phyloP scores from a whole-genome alignment of 64 coral and sea anemone genomes.

The Platygyra sinensis region DNA sequence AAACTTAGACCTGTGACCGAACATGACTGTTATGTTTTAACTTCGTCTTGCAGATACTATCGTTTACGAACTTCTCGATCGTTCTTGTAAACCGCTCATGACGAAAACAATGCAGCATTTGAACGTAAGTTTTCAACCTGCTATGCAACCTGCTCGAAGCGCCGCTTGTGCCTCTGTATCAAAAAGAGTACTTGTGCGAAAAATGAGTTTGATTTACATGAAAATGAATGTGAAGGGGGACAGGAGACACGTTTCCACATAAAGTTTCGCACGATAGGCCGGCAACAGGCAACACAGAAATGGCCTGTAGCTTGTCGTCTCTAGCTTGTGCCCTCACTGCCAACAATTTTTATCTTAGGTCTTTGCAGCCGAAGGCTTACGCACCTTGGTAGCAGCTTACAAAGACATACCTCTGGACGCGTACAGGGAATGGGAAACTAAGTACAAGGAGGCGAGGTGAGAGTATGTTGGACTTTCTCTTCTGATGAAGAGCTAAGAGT shows the following conservation, averaged over 20 bases:
- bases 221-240: too few species aligned
- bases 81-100: conserved; percentile 78
- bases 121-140: conserved; percentile 64
- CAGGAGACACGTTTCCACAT: too few species aligned
- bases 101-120: conserved; percentile 83
- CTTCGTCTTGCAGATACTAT: conserved; percentile 78
- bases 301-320: too few species aligned
- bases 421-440: conserved; percentile 73
- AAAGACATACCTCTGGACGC: conserved; percentile 76
- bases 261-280: too few species aligned
- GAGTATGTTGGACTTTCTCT: neutral
- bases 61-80: conserved; percentile 83
- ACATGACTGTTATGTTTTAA: neutral
- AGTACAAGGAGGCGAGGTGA: conserved; percentile 87
- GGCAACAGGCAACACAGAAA: too few species aligned
- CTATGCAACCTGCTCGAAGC: neutral
- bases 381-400: conserved; percentile 87
- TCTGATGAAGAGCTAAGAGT: neutral
- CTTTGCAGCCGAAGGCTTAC: conserved; percentile 87
- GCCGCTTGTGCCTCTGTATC: neutral
- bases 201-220: too few species aligned
- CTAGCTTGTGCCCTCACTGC: neutral
- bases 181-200: neutral
- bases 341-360: conserved; percentile 22
- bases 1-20: too few species aligned